phyloP scores from a whole-genome alignment of 2,888 invertebrate genomes.

The Ramazzottius varieornatus region DNA sequence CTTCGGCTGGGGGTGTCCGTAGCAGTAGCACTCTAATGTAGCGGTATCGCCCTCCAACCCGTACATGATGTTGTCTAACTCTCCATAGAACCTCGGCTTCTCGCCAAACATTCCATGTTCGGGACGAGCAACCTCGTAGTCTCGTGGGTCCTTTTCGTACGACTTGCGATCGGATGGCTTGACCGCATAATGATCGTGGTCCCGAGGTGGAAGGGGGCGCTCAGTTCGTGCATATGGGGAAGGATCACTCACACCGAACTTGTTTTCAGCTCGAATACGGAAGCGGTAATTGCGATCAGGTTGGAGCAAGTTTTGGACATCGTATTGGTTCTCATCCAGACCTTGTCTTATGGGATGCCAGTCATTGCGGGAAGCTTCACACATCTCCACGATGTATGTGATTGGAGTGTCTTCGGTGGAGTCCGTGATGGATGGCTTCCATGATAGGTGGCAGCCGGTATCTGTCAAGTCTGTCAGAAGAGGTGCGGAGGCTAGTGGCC shows the following conservation, averaged over 20 bases:
- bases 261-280: conserved; percentile 80
- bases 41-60: conserved; percentile 72
- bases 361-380: conserved; percentile 63
- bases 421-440: conserved; percentile 72
- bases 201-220: conserved; percentile 11
- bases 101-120: conserved; percentile 14
- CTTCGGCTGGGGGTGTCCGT: conserved; percentile 81
- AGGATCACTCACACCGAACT: conserved; percentile 82
- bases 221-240: conserved; percentile 64
- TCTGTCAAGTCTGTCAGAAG: not conserved
- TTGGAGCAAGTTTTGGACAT: conserved; percentile 32
- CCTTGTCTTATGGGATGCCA: conserved; percentile 68
- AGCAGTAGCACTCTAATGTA: conserved; percentile 72
- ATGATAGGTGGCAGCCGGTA: conserved; percentile 36
- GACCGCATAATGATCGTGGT: not conserved
- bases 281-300: conserved; percentile 84
- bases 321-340: not conserved
- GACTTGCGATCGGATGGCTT: not conserved
- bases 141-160: not conserved
- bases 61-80: conserved; percentile 59
- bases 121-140: not conserved
- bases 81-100: conserved; percentile 43
- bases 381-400: conserved; percentile 80
- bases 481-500: conserved; percentile 64
- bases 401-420: conserved; percentile 56